Base-by-base conservation (phyloP, 2,888 invertebrate genomes). In the Erebia palarica region DNA sequence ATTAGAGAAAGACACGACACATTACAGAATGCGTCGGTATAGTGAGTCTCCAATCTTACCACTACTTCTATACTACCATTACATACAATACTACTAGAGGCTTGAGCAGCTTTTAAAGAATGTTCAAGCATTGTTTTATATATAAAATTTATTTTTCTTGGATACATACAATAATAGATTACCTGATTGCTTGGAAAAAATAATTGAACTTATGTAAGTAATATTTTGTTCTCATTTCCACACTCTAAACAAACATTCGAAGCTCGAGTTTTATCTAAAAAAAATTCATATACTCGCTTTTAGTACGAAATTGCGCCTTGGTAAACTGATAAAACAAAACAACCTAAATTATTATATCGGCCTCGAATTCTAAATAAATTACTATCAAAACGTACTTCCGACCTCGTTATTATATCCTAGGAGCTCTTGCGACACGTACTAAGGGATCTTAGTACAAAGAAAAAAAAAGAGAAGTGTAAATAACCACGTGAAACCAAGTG, bases 281-380 rank as follows among this genome's bases (percentile, higher is more conserved):
- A 69, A 75, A 80, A 80, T 57, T 77, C 83, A 59, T 79, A 73
- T 86, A 86, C 88, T 71, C 75, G 68, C 78, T 78, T 81, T 81
- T 82, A 83, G 80, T 77, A 82, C 86, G 85, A 89, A 91, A 90
- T 87, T 88, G 87, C 89, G 90, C 91, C 90, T 91, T 91, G 87
- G 87, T 85, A 14, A 21, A 86, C 88, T 91, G 92, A 93, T 93
- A 93, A 92, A 89, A 89, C 89, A 91, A 91, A 91, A 91, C 91
- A 92, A 92, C 90, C 91, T 87, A 91, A 92, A 92, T n/a, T 92
- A 90, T 86, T 85, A 84, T 80, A 73, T 82, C 81, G 92, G 82
- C 92, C 92, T 92, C 92, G 91, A 90, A 91, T 88, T 90, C 92
- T 90, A 92, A 91, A 92, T 92, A 91, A 87, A 86, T 82, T 82